phyloP scores from a whole-genome alignment of 2,888 invertebrate species.

The Parthenolecanium corni region DNA sequence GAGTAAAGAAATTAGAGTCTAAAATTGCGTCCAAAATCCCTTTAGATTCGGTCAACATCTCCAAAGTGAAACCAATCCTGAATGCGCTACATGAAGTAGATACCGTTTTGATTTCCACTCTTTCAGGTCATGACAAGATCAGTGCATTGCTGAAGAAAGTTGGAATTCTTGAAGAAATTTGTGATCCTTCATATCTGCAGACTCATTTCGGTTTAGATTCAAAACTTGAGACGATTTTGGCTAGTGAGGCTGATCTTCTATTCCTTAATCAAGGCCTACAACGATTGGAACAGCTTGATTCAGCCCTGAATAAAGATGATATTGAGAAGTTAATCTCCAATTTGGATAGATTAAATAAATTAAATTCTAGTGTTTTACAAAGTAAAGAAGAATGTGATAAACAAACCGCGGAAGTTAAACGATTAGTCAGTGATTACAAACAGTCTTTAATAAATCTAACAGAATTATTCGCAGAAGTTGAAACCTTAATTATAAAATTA shows the following conservation, averaged over 20 bases:
- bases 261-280: background rate
- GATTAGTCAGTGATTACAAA: background rate
- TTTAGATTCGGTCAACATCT: background rate
- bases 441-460: background rate
- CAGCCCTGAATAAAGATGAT: background rate
- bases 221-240: constrained; percentile 4
- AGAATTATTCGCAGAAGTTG: background rate
- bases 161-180: constrained; percentile 7
- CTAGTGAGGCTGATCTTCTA: background rate
- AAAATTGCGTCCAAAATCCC: background rate
- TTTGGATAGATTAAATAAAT: background rate
- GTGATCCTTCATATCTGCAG: constrained; percentile 17
- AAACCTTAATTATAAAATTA: background rate
- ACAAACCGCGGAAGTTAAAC: constrained; percentile 3
- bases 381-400: constrained; percentile 9
- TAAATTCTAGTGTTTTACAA: background rate
- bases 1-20: background rate
- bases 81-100: constrained; percentile 14
- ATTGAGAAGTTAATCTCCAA: background rate
- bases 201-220: background rate
- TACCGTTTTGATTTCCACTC: constrained; percentile 21
- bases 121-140: constrained; percentile 15
- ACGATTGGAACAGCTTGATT: background rate
- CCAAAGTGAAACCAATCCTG: constrained; percentile 12
- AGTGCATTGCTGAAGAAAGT: constrained; percentile 15